phyloP scores from a whole-genome alignment of 2,797 vertebrate genomes.

The Parotocinclus haroldoi region DNA sequence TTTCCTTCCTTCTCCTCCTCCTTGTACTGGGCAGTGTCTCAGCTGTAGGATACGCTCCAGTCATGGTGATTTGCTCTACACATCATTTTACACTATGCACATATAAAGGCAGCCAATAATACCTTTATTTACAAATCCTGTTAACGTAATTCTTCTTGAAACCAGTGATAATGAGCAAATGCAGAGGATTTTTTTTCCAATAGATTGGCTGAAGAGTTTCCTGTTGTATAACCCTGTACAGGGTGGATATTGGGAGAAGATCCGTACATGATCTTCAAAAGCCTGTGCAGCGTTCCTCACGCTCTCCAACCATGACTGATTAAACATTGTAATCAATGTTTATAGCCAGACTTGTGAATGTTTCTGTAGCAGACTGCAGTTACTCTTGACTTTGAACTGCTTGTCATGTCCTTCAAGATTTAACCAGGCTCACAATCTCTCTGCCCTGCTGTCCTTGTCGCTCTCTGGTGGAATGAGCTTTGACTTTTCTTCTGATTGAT shows the following conservation, averaged over 20 bases:
- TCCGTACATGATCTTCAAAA: slow-evolving; percentile 63
- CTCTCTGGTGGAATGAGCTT: no score
- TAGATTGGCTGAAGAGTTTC: no score
- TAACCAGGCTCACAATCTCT: slow-evolving; percentile 1
- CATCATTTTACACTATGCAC: slow-evolving; percentile 12
- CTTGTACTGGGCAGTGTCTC: slow-evolving; percentile 12
- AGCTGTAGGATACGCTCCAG: slow-evolving; percentile 40
- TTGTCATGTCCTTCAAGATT: slow-evolving; percentile 12
- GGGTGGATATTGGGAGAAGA: no score
- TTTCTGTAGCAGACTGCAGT: slow-evolving; percentile 2
- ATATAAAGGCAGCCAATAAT: slow-evolving; percentile 27
- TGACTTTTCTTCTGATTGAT: no score
- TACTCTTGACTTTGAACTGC: slow-evolving; percentile 10
- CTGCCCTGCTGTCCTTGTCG: neutral
- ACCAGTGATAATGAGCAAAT: no score
- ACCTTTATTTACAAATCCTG: slow-evolving; percentile 31
- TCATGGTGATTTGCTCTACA: slow-evolving; percentile 36
- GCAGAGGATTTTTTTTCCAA: slow-evolving; percentile 5
- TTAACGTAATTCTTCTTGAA: no score
- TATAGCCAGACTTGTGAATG: slow-evolving; percentile 10
- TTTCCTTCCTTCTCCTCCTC: neutral
- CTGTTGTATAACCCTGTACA: no score
- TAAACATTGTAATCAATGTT: slow-evolving; percentile 29
- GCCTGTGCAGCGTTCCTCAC: slow-evolving; percentile 33
- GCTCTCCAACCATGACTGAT: slow-evolving; percentile 12